Percentiles rank a stretch among this genome's conserved stretches.
Evolutionary conservation across 1,140 invertebrate species (phyloP).

Genomic region (Anastrepha ludens): DNA sequence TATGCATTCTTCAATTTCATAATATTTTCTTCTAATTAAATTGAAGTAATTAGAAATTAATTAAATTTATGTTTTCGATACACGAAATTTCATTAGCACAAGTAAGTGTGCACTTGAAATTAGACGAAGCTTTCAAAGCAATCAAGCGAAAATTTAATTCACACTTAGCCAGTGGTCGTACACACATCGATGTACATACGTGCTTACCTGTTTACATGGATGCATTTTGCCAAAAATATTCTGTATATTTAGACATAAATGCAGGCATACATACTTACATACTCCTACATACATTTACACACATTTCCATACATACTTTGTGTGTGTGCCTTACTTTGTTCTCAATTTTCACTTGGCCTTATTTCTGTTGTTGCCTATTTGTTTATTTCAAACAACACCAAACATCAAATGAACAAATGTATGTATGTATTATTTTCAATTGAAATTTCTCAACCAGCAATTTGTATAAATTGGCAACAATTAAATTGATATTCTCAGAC

Average conservation of each 20-base stretch:
- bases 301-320: neutral
- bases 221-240: too few relatives aligned
- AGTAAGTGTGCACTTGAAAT: neutral
- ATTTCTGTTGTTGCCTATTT: neutral
- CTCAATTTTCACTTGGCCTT: neutral
- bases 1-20: neutral
- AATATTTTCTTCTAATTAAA: neutral
- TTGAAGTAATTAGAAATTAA: slow-evolving; percentile 9
- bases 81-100: neutral
- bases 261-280: neutral
- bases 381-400: neutral
- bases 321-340: neutral
- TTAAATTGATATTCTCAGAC: neutral
- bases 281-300: neutral
- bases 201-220: too few relatives aligned
- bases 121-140: neutral
- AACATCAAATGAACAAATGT: neutral
- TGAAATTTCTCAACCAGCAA: neutral
- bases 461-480: neutral
- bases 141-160: slow-evolving; percentile 9
- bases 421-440: neutral
- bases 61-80: slow-evolving; percentile 20
- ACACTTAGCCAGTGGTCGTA: neutral
- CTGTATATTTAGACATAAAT: too few relatives aligned
- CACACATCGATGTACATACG: neutral